phyloP scores from a whole-genome alignment of 2,888 invertebrate species.

The Drosophila kanekoi region DNA sequence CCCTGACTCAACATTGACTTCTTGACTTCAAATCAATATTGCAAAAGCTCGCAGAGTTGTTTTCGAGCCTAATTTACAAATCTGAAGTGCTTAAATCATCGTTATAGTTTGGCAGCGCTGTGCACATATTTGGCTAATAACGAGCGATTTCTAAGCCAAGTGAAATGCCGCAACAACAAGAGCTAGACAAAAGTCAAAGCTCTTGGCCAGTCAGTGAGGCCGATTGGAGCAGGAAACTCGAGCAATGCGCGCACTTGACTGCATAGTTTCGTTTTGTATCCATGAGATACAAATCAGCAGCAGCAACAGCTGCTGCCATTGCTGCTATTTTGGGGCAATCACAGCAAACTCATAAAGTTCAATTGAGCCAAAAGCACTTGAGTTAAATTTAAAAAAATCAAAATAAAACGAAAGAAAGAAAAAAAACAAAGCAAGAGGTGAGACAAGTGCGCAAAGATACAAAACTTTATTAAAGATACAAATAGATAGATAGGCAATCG shows the following conservation, averaged over 20 bases:
- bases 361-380: slow-evolving; percentile 61
- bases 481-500: slow-evolving; percentile 20
- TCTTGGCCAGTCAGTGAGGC: slow-evolving; percentile 51
- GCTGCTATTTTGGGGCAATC: slow-evolving; percentile 61
- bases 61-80: slow-evolving; percentile 21
- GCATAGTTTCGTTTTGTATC: slow-evolving; percentile 52
- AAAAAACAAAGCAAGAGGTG: slow-evolving; percentile 32
- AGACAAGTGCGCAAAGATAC: slow-evolving; percentile 38
- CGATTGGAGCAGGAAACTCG: slow-evolving; percentile 69
- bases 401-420: slow-evolving; percentile 6
- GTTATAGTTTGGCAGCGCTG: slow-evolving; percentile 20
- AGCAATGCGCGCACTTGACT: slow-evolving; percentile 69
- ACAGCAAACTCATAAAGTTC: slow-evolving; percentile 66
- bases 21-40: background rate
- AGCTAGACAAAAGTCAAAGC: slow-evolving; percentile 47
- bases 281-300: slow-evolving; percentile 59
- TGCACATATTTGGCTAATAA: slow-evolving; percentile 40
- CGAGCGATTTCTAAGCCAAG: slow-evolving; percentile 37
- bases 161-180: slow-evolving; percentile 54
- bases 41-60: background rate
- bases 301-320: slow-evolving; percentile 27
- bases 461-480: slow-evolving; percentile 23
- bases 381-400: slow-evolving; percentile 32
- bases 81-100: slow-evolving; percentile 37
- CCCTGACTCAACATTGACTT: slow-evolving; percentile 4